Conservation (phyloP, 2,113 vertebrate species). For the Erythrocercus mccallii region DNA sequence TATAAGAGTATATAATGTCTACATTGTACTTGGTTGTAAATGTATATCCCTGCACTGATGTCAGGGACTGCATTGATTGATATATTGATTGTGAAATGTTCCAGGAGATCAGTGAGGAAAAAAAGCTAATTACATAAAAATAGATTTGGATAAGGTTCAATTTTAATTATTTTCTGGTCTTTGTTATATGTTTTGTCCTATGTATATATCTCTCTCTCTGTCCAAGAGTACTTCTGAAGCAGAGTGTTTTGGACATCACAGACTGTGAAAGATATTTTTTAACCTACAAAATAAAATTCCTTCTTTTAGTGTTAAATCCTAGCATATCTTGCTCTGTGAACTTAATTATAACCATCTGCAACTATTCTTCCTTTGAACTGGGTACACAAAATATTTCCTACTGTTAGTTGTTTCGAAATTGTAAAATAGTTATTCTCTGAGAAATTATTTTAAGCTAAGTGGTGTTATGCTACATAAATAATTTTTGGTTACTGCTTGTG, state of each 20-base stretch:
- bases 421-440: background rate
- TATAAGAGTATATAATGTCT: background rate
- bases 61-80: background rate
- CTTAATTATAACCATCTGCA: background rate
- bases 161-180: background rate
- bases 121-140: background rate
- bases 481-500: background rate
- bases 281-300: background rate
- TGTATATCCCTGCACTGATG: background rate
- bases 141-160: background rate
- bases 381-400: background rate
- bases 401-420: background rate
- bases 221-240: background rate
- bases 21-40: background rate
- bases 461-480: background rate
- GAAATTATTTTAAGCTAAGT: background rate
- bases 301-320: background rate
- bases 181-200: accelerated
- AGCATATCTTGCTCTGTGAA: background rate
- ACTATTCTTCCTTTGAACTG: background rate
- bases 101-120: background rate
- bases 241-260: background rate
- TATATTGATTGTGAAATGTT: background rate
- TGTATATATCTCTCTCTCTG: background rate
- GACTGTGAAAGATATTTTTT: background rate